These are phyloP conservation scores for Drosophila virilis DNA, from an alignment of 1,140 invertebrate species.

Conservation along the genomic window DNA sequence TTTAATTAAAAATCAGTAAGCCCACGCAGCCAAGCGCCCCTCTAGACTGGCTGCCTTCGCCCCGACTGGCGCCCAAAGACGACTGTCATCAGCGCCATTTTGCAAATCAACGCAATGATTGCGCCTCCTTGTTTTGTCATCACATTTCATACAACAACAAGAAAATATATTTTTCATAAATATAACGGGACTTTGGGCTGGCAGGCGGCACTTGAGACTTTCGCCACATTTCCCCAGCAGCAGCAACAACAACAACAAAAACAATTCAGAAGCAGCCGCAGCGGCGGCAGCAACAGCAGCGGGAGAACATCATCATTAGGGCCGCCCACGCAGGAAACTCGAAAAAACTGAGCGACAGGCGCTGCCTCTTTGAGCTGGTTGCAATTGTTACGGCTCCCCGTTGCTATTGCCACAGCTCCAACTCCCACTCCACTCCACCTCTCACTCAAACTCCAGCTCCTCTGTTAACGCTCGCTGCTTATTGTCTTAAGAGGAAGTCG, in stretches of 20 bases:
- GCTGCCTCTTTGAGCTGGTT: constrained; percentile 23
- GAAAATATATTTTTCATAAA: constrained; percentile 73
- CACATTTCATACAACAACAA: constrained; percentile 43
- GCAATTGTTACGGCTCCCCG: constrained; percentile 63
- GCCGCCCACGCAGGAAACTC: constrained; percentile 61
- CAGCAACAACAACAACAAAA: constrained; percentile 28
- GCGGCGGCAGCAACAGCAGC: constrained; percentile 23
- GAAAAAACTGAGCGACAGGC: constrained; percentile 5
- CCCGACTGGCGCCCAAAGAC: not conserved
- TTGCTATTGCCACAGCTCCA: constrained; percentile 45
- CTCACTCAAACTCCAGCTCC: constrained; percentile 18
- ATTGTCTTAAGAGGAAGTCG: constrained; percentile 75
- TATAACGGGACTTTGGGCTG: constrained; percentile 49
- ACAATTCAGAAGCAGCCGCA: constrained; percentile 51
- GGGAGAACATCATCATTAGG: constrained; percentile 78
- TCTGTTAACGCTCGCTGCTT: constrained; percentile 49
- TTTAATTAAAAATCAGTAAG: constrained; percentile 81
- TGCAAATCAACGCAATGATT: constrained; percentile 82
- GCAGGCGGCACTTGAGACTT: constrained; percentile 70
- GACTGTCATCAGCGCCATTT: constrained; percentile 77
- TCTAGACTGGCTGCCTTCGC: no score
- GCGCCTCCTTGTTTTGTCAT: constrained; percentile 66
- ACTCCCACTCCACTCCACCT: constrained; percentile 15
- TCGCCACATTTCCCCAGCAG: constrained; percentile 72
- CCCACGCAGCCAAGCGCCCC: constrained; percentile 35